Base-by-base conservation (phyloP, 2,797 vertebrate species). In the Eremophila alpestris region DNA sequence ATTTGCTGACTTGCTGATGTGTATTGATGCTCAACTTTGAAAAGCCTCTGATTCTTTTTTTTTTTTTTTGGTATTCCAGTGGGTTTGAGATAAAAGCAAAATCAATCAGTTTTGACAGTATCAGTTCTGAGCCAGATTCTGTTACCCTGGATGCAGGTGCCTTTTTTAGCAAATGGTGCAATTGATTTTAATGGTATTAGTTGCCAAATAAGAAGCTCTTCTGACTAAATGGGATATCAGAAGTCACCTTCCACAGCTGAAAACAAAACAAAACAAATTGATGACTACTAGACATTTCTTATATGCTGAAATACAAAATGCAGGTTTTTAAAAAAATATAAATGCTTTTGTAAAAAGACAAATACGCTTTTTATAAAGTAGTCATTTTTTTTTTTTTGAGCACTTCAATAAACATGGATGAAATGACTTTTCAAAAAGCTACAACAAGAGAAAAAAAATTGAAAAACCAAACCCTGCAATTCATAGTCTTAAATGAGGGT, bases 31-130 rank as follows among this genome's bases (percentile, higher is more conserved):
- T 83, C 5, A 48, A 9, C 40, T 83, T 78, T 41, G 22, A 83
- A 83, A 58, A 36, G 38, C 5, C 19, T 13, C 16, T 18, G 27
- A 9, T 63, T 41, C 3, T 23, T 41, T 41, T n/a, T 48, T 20
- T 40, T 73, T 22, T 48, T 83, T 90, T 54, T 68, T 30, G 1
- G 10, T 54, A 55, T 78, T 88, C 11, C 51, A 46, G 38, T 63
- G 45, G 27, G n/a, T 84, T 73, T 84, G 77, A 90, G 59, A 81
- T 24, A 84, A 86, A 94, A 81, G 45, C 32, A 73, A 55, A 76
- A 93, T 93, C 70, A 79, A 91, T 90, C 77, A 84, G 7, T 79
- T 84, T 70, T 95, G 90, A 87, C 80, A 93, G 62, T 74, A 70
- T 93, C 55, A 55, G 11, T 79, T 91, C 41, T 90, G 56, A 93